Evolutionary conservation across 2,797 vertebrate genomes (phyloP).

Genomic region (Lateolabrax maculatus): DNA sequence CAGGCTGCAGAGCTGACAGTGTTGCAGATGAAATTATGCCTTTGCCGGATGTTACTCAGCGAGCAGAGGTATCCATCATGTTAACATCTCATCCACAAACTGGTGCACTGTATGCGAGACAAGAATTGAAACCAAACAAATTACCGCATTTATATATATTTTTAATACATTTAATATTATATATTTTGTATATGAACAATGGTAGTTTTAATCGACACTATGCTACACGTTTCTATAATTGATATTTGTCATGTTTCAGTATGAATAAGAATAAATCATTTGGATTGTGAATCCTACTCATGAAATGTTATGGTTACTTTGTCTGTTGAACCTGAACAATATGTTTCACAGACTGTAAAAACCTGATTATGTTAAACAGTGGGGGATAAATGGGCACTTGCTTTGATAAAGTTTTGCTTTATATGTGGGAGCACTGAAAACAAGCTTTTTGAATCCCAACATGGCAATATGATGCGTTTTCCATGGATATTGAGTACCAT

Average conservation of each 20-base stretch:
- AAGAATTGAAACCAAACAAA: conserved; percentile 44
- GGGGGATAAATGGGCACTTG: background rate
- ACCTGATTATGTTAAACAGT: background rate
- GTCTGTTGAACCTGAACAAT: conserved; percentile 2
- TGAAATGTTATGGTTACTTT: conserved; percentile 40
- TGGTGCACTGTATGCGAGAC: conserved; percentile 28
- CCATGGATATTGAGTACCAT: background rate
- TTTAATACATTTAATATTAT: conserved; percentile 50
- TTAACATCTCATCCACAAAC: conserved; percentile 32
- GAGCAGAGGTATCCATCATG: conserved; percentile 12
- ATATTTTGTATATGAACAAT: conserved; percentile 64
- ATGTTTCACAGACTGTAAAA: background rate
- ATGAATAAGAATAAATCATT: conserved; percentile 72
- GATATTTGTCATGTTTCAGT: conserved; percentile 50
- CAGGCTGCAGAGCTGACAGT: conserved; percentile 39
- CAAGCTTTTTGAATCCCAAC: background rate
- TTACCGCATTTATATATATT: conserved; percentile 53
- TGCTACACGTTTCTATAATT: conserved; percentile 58
- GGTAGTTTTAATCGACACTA: conserved; percentile 41
- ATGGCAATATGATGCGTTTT: background rate
- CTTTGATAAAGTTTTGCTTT: background rate
- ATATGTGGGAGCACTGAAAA: background rate
- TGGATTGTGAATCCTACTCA: conserved; percentile 44
- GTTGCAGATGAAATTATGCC: conserved; percentile 51
- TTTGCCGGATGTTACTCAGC: conserved; percentile 22